These are phyloP conservation scores for Margaritifera margaritifera DNA, from an alignment of 2,888 invertebrate species.

Conservation along the genomic window DNA sequence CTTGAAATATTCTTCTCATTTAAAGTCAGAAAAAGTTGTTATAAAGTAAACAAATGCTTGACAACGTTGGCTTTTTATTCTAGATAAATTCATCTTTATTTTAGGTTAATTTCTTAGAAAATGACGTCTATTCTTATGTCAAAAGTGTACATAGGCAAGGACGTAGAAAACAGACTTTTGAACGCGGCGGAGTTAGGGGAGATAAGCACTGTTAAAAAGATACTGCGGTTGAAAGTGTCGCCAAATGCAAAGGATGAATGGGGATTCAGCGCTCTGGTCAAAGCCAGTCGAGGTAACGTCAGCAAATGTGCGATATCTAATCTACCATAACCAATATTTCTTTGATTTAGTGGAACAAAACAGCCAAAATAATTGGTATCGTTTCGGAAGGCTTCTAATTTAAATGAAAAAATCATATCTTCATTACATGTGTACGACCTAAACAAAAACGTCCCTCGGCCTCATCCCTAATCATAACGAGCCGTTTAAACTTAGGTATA, in stretches of 20 bases:
- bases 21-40: constrained; percentile 4
- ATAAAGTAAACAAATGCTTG: constrained; percentile 46
- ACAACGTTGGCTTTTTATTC: constrained; percentile 26
- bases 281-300: constrained; percentile 44
- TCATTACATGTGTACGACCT: no score
- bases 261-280: constrained; percentile 47
- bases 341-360: no score
- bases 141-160: constrained; percentile 48
- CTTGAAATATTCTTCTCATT: no score
- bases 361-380: no score
- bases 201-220: constrained; percentile 56
- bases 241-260: constrained; percentile 49
- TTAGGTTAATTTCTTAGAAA: not conserved
- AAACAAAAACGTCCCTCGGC: no score
- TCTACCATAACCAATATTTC: no score
- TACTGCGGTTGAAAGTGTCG: constrained; percentile 52
- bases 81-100: not conserved
- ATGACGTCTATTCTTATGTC: constrained; percentile 39
- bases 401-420: no score
- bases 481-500: no score
- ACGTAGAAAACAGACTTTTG: constrained; percentile 51
- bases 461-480: no score
- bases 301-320: not conserved
- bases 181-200: constrained; percentile 54
- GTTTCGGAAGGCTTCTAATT: no score